Evolutionary conservation across 2,888 invertebrate species (phyloP).

Genomic region (Nasonia oneida): DNA sequence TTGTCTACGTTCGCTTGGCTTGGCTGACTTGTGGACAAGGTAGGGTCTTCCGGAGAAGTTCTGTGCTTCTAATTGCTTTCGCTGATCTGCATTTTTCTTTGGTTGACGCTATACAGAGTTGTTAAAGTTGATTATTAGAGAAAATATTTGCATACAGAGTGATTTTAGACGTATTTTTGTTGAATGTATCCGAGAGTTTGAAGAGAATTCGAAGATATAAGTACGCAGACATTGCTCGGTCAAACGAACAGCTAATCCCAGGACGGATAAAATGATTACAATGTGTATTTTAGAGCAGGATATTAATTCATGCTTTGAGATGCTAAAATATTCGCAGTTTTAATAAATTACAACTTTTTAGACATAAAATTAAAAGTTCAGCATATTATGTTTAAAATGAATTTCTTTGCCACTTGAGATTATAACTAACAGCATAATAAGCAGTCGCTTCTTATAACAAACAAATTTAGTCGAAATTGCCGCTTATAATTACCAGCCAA

Average conservation of each 20-base stretch:
- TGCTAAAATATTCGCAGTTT: too few species aligned
- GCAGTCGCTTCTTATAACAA: background rate
- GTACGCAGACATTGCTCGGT: too few species aligned
- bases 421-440: background rate
- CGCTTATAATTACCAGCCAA: background rate
- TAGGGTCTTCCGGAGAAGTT: constrained; percentile 7
- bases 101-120: too few species aligned
- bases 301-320: too few species aligned
- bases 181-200: background rate
- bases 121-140: constrained; percentile 22
- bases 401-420: background rate
- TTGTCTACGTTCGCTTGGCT: constrained; percentile 25
- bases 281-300: too few species aligned
- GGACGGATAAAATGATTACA: too few species aligned
- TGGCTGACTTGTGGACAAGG: background rate
- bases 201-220: too few species aligned
- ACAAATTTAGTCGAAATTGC: constrained; percentile 6
- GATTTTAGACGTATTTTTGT: background rate
- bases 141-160: background rate
- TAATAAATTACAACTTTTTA: too few species aligned
- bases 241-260: too few species aligned
- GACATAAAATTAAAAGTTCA: background rate
- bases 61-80: constrained; percentile 32
- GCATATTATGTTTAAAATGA: background rate
- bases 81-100: background rate